Evolutionary conservation across 2,797 vertebrate genomes (phyloP).

Genomic region (Falco rusticolus): DNA sequence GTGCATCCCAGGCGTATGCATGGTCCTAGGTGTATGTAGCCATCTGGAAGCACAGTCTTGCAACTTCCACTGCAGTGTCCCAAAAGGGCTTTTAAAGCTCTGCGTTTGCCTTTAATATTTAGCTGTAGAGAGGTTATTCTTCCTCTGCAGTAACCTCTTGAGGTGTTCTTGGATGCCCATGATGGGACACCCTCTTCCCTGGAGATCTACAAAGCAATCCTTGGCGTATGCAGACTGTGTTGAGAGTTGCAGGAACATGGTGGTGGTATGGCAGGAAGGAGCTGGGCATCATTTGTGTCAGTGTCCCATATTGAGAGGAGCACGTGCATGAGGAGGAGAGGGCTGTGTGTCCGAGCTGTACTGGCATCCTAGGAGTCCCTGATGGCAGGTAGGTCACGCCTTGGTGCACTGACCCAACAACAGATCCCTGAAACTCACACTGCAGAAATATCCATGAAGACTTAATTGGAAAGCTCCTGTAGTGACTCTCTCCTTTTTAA

Average conservation of each 20-base stretch:
- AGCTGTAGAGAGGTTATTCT: neutral
- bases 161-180: neutral
- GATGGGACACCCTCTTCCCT: neutral
- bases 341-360: neutral
- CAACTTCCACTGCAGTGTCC: neutral
- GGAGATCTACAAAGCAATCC: neutral
- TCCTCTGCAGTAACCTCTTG: neutral
- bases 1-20: accelerated
- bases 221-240: neutral
- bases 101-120: neutral
- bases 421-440: neutral
- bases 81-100: neutral
- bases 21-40: neutral
- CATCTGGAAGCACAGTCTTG: neutral
- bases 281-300: neutral
- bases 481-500: neutral
- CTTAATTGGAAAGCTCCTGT: conserved; percentile 25
- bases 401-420: neutral
- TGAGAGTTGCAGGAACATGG: neutral
- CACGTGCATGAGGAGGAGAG: accelerated
- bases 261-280: neutral
- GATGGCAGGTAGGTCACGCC: neutral
- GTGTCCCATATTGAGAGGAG: neutral
- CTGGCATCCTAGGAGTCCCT: neutral
- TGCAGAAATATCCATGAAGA: neutral